Conservation (phyloP, 2,113 vertebrate species). For the Ptychochromis oligacanthus region DNA sequence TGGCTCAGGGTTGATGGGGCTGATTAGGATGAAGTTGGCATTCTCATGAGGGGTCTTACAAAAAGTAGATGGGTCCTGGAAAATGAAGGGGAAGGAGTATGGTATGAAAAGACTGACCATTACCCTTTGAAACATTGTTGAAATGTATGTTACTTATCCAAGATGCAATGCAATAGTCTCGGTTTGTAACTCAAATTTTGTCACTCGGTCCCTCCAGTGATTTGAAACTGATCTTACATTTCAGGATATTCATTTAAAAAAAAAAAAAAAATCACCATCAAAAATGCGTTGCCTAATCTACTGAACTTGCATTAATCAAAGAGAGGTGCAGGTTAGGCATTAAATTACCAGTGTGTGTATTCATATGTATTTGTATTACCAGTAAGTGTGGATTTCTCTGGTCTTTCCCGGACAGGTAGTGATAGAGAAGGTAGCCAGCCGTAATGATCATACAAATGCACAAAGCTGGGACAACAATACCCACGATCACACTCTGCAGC, state of each 20-base stretch:
- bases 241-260: neutral
- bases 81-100: neutral
- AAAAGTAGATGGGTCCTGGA: slow-evolving; percentile 22
- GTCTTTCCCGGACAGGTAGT: slow-evolving; percentile 63
- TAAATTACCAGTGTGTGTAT: neutral
- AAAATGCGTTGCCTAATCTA: neutral
- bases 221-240: neutral
- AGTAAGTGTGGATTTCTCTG: slow-evolving; percentile 53
- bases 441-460: slow-evolving; percentile 44
- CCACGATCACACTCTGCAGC: slow-evolving; percentile 44
- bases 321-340: neutral
- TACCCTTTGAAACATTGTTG: neutral
- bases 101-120: neutral
- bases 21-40: neutral
- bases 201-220: neutral
- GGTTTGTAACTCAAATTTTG: neutral
- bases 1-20: neutral
- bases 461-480: slow-evolving; percentile 49
- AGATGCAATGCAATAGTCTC: neutral
- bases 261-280: neutral
- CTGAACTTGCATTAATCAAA: neutral
- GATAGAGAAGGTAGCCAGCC: slow-evolving; percentile 47
- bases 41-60: neutral
- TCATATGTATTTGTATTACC: slow-evolving; percentile 48
- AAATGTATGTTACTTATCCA: neutral